Base-by-base conservation (phyloP, 2,113 vertebrate genomes). In the Silurus asotus region DNA sequence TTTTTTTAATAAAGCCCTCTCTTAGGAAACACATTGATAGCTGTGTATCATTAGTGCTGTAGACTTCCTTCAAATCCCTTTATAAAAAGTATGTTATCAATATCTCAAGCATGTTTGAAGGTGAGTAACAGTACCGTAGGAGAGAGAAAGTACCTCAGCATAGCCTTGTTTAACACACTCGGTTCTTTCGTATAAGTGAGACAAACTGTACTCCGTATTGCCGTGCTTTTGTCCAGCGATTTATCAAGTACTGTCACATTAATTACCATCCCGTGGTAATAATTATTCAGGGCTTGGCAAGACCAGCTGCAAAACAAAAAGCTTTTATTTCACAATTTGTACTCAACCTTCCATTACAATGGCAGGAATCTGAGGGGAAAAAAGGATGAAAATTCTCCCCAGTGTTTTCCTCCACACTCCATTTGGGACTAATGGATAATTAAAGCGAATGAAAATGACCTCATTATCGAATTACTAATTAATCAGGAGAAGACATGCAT, bases 361-460 rank as follows among this genome's bases (percentile, higher is more conserved):
- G 59, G 45, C 62, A 65, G 48, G 72, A 5, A 58, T 59, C 61
- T 67, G 51, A 82, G 70, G 74, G 78, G 25, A 53, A 62, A 53
- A 64, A 80, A 11, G 65, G 20, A 83, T 49, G 61, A 45, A 76
- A 81, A 48, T 69, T 37, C 53, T 82, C 79, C 70, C 55, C 15
- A 55, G n/a, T 80, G 49, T 67, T 87, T 82, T 77, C 49, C 77
- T 81, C 82, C 76, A 82, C 75, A 55, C 51, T 69, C 84, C 82
- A 84, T 88, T 87, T 84, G 65, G 76, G 85, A 62, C 88, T 93
- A 93, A 93, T 93, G 91, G 93, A 93, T 92, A 93, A 91, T 93
- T 92, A 92, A 93, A 91, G 91, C 77, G 89, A 93, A 93, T 94
- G 90, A 90, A 92, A 94, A 93, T 93, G 92, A 93, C 93, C 93